phyloP scores from a whole-genome alignment of 2,797 vertebrate species.

The Pterois miles region DNA sequence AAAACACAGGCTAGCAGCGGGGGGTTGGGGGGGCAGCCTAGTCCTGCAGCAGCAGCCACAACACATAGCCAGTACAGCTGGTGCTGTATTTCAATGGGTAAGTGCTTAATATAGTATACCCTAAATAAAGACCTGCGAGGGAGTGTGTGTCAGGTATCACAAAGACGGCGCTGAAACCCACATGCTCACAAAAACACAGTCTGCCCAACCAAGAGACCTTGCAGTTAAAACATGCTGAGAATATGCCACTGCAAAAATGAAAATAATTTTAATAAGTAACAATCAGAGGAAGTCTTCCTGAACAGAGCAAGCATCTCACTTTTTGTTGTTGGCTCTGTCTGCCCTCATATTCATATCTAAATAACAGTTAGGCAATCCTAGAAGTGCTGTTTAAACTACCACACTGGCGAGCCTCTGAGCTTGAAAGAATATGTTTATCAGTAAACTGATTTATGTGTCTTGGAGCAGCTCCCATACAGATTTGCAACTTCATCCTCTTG shows the following conservation, averaged over 20 bases:
- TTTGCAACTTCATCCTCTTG: constrained; percentile 10
- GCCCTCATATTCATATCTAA: constrained; percentile 32
- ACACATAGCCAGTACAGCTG: constrained; percentile 85
- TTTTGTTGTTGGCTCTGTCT: background rate
- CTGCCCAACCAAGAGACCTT: constrained; percentile 61
- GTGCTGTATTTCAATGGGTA: constrained; percentile 91
- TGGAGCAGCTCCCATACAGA: constrained; percentile 22
- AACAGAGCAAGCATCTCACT: background rate
- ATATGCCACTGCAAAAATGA: background rate
- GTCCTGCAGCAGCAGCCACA: constrained; percentile 76
- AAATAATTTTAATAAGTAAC: background rate
- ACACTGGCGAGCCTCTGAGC: constrained; percentile 6
- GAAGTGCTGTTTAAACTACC: background rate
- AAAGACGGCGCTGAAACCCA: constrained; percentile 80
- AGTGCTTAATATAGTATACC: constrained; percentile 85
- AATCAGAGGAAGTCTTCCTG: background rate
- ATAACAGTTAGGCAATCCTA: background rate
- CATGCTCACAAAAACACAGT: constrained; percentile 77
- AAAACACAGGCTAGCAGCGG: constrained; percentile 57
- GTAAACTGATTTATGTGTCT: constrained; percentile 34
- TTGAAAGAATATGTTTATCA: background rate
- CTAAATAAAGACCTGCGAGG: constrained; percentile 86
- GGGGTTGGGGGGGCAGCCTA: constrained; percentile 43
- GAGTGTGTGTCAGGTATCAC: constrained; percentile 87
- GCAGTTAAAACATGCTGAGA: constrained; percentile 68